phyloP scores from a whole-genome alignment of 1,140 invertebrate genomes.

The Parasteatoda tepidariorum region DNA sequence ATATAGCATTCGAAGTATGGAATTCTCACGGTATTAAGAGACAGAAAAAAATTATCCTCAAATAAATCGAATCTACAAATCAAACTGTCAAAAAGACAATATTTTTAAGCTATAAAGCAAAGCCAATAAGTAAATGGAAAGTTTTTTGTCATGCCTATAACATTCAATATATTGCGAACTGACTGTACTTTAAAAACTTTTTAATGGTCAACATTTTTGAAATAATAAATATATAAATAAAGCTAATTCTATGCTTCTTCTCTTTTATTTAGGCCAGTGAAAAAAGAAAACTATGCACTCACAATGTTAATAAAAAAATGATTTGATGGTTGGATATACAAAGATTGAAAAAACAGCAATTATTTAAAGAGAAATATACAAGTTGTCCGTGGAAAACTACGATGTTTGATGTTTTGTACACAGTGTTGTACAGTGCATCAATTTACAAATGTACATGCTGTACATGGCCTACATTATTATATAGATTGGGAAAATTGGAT shows the following conservation, averaged over 20 bases:
- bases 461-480: conserved; percentile 54
- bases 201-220: not conserved
- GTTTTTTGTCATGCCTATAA: too few species aligned
- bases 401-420: conserved; percentile 57
- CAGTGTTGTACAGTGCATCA: conserved; percentile 50
- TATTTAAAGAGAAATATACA: conserved; percentile 53
- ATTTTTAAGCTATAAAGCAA: too few species aligned
- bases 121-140: too few species aligned
- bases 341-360: conserved; percentile 24
- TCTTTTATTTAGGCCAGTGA: conserved; percentile 40
- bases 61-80: too few species aligned
- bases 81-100: too few species aligned
- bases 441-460: conserved; percentile 61
- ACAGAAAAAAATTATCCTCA: too few species aligned
- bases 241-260: too few species aligned
- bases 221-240: too few species aligned
- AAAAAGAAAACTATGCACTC: conserved; percentile 37
- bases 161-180: too few species aligned
- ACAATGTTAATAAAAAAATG: conserved; percentile 23
- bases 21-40: too few species aligned
- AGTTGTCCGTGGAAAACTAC: conserved; percentile 41
- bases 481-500: conserved; percentile 18
- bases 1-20: too few species aligned
- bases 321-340: conserved; percentile 51
- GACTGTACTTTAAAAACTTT: too few species aligned